Base-by-base conservation (phyloP, 2,113 vertebrate species). In the Oryzias woworae region DNA sequence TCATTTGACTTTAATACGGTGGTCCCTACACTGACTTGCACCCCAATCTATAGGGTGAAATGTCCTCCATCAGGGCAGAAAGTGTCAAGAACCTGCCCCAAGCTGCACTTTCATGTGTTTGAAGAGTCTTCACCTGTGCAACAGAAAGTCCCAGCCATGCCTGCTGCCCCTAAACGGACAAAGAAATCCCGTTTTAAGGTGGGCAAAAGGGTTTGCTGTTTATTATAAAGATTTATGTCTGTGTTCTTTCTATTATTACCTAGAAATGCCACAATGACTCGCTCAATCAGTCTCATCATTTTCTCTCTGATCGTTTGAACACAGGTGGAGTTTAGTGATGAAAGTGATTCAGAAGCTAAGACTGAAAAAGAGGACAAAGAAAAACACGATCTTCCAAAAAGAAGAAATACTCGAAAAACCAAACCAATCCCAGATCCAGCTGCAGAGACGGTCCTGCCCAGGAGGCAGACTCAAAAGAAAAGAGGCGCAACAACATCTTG, bases 271-370 rank as follows among this genome's bases (percentile, higher is more conserved):
- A 6, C 7, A 36, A 10, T 8, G 31, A 10, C 31, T 36, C 10
- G 36, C 10, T 36, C 36, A 36, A 36, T 10, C 31, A 10, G 8
- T 10, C 36, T 12, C 36, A 12, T 36, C 10, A 10, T 13, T 12
- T 36, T 36, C 10, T 36, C n/a, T 48, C 20, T 24, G 20, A 12
- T 23, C 45, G 14, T 48, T 14, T 15, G 52, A 44, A 53, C 22
- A 12, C 67, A 97, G 95, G 90, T 96, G 68, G 90, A 80, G 0
- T 98, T 97, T 71, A 96, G 94, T 0, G 95, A 97, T 24, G 94
- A 96, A 81, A 96, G 96, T 3, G 95, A 96, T 36, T 0, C 65
- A 0, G 96, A 98, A 71, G 75, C 84, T 0, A 23, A 24, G 36
- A 41, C 66, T 51, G 64, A 66, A 46, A 24, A 51, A 18, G 74